Conservation (phyloP, 2,797 vertebrate genomes). For the Mionectes olivaceus region DNA sequence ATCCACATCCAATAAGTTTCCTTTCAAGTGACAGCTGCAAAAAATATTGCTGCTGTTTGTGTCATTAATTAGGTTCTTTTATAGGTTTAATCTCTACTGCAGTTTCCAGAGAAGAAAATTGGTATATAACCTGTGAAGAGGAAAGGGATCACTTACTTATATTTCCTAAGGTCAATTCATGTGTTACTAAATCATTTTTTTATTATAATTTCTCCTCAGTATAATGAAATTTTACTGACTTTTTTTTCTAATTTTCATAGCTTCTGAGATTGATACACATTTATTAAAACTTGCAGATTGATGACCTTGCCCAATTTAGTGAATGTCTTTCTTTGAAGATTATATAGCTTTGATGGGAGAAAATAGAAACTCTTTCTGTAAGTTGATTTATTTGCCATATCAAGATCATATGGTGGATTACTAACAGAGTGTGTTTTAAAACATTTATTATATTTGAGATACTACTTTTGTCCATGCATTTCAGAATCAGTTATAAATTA, state of each 20-base stretch:
- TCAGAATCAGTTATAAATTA: constrained; percentile 47
- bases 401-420: constrained; percentile 31
- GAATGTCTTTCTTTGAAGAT: constrained; percentile 40
- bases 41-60: not conserved
- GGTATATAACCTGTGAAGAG: not conserved
- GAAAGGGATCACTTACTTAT: not conserved
- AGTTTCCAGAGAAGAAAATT: not conserved
- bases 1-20: not conserved
- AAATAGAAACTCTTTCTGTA: constrained; percentile 32
- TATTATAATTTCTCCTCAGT: not conserved
- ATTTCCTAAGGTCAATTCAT: not conserved
- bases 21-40: not conserved
- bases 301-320: constrained; percentile 28
- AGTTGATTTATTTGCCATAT: constrained; percentile 34
- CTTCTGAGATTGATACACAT: not conserved
- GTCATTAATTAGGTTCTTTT: constrained; percentile 2
- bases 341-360: constrained; percentile 1
- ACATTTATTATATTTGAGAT: constrained; percentile 15
- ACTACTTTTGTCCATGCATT: constrained; percentile 8
- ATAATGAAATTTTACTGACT: not conserved
- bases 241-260: not conserved
- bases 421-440: not conserved
- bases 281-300: constrained; percentile 29
- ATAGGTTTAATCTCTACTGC: not conserved
- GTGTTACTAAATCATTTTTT: not conserved